A percentile compares a stretch with the other conserved stretches of the same genome.
phyloP scores from a whole-genome alignment of 1,140 invertebrate genomes.

The Tyrophagus putrescentiae region DNA sequence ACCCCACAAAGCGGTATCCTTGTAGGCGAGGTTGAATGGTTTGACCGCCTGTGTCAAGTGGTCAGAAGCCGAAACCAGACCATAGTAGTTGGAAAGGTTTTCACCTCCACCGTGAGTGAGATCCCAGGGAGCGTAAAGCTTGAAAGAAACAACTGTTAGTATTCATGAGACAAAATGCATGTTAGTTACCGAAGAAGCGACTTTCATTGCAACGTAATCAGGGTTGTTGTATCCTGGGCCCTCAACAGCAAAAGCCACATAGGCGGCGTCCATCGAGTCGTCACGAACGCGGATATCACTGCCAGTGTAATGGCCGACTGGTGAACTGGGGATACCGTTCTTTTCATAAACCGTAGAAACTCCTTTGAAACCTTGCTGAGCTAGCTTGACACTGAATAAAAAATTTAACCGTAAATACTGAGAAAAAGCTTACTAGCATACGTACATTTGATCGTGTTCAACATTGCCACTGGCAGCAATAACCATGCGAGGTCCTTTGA shows the following conservation, averaged over 20 bases:
- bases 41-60: conserved; percentile 84
- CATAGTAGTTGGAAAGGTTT: conserved; percentile 69
- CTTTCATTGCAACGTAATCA: conserved; percentile 95
- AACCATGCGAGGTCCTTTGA: conserved; percentile 88
- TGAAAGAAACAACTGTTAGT: not conserved
- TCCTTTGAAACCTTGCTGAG: conserved; percentile 63
- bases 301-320: conserved; percentile 76
- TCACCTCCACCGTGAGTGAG: conserved; percentile 72
- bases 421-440: not conserved
- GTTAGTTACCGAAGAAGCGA: conserved; percentile 73
- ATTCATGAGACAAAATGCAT: not conserved
- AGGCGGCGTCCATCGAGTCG: conserved; percentile 81
- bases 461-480: conserved; percentile 87
- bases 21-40: conserved; percentile 98
- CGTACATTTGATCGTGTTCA: conserved; percentile 59
- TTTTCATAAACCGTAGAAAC: conserved; percentile 42
- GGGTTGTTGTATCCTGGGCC: conserved; percentile 84
- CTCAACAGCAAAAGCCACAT: conserved; percentile 89
- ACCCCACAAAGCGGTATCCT: conserved; percentile 95
- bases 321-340: conserved; percentile 39
- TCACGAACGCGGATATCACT: conserved; percentile 79
- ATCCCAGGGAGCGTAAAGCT: conserved; percentile 39
- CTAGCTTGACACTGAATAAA: conserved; percentile 49
- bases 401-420: conserved; percentile 5
- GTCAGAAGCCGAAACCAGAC: conserved; percentile 48